Percentiles rank a stretch among this genome's conserved stretches.
Evolutionary conservation across 2,113 vertebrate genomes (phyloP).

Genomic region (Phylloscopus trochiloides): DNA sequence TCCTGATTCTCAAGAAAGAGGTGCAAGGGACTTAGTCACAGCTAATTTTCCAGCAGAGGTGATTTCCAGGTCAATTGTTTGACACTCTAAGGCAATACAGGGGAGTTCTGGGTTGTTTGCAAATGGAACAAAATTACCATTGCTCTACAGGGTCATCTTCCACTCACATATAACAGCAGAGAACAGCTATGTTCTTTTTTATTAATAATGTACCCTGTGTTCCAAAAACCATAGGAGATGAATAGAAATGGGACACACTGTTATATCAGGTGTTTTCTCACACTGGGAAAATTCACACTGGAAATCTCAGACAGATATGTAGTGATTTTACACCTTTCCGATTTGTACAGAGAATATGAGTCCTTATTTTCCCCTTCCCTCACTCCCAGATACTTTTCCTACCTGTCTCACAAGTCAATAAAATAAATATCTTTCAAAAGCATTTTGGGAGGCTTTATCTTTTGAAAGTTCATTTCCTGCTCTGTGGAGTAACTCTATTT

Average conservation of each 20-base stretch:
- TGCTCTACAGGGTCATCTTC: neutral
- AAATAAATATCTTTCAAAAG: neutral
- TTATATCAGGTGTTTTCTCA: neutral
- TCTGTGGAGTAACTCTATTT: neutral
- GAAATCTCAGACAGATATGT: neutral
- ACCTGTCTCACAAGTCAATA: neutral
- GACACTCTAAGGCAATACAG: neutral
- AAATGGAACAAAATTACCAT: neutral
- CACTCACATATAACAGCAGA: neutral
- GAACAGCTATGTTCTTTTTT: neutral
- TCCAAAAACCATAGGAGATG: neutral
- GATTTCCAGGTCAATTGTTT: slow-evolving; percentile 43
- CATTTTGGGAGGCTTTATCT: neutral
- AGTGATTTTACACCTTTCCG: neutral
- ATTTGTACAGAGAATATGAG: neutral
- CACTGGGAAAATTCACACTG: neutral
- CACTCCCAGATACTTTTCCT: neutral
- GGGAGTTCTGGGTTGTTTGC: neutral
- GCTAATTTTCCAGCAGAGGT: slow-evolving; percentile 34
- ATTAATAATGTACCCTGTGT: neutral
- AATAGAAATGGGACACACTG: neutral
- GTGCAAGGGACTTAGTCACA: neutral
- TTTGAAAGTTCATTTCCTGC: neutral
- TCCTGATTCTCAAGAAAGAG: slow-evolving; percentile 5
- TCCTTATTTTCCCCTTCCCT: neutral